These are phyloP conservation scores for Mythimna albipuncta DNA, from an alignment of 2,888 invertebrate genomes.

Conservation along the genomic window DNA sequence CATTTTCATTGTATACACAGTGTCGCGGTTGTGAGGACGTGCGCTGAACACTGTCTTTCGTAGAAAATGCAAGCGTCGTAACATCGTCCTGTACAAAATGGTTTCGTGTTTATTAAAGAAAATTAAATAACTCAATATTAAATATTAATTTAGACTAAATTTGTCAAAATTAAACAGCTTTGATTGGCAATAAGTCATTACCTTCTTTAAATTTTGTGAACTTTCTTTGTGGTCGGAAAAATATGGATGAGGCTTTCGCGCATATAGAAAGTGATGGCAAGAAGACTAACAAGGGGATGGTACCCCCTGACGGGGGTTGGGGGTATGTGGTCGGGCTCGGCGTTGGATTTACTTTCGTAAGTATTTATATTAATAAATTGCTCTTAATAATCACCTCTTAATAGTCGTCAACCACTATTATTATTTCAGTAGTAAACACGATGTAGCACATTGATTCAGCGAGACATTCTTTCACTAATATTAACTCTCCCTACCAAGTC, in stretches of 20 bases:
- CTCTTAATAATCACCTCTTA: background rate
- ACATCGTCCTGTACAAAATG: slow-evolving; percentile 23
- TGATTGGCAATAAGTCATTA: background rate
- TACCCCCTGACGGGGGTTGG: slow-evolving; percentile 95
- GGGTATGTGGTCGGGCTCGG: slow-evolving; percentile 94
- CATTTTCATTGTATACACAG: slow-evolving; percentile 69
- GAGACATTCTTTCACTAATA: slow-evolving; percentile 23
- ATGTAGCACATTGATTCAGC: background rate
- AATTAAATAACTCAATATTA: slow-evolving; percentile 8
- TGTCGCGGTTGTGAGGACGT: slow-evolving; percentile 69
- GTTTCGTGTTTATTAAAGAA: slow-evolving; percentile 7
- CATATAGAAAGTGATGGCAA: slow-evolving; percentile 75
- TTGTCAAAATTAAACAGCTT: background rate
- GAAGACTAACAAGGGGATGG: slow-evolving; percentile 70
- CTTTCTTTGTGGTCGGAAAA: slow-evolving; percentile 39
- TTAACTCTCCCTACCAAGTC: slow-evolving; percentile 22
- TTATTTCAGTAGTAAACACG: background rate
- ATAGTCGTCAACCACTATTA: background rate
- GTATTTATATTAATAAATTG: slow-evolving; percentile 72
- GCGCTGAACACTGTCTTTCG: slow-evolving; percentile 53
- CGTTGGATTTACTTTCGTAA: slow-evolving; percentile 94
- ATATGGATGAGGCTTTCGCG: slow-evolving; percentile 88
- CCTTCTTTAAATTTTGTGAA: slow-evolving; percentile 14
- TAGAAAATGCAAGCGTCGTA: slow-evolving; percentile 47
- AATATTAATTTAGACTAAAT: background rate